These are phyloP conservation scores for Eristalinus aeneus DNA, from an alignment of 2,888 invertebrate genomes.

Conservation along the genomic window DNA sequence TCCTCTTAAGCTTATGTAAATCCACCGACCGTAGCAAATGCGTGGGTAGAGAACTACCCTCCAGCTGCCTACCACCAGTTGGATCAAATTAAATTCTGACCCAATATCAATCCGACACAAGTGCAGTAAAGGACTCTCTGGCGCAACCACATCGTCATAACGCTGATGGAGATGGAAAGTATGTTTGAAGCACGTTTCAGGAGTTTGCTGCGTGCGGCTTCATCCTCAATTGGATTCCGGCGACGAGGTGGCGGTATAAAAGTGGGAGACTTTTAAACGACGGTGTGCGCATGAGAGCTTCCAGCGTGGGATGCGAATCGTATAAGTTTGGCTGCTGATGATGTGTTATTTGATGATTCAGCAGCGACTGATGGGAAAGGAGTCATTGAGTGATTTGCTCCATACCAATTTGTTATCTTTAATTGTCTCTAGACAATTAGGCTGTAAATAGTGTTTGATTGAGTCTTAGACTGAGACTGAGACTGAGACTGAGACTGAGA, in stretches of 20 bases:
- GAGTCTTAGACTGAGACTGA: conserved; percentile 2
- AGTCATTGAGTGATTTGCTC: not conserved
- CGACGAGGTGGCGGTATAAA: not conserved
- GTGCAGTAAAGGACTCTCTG: conserved; percentile 40
- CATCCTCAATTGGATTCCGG: conserved; percentile 5
- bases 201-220: conserved; percentile 6
- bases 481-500: conserved; percentile 9
- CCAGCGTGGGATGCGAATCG: not conserved
- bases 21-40: not conserved
- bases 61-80: conserved; percentile 19
- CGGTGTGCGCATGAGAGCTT: conserved; percentile 18
- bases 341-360: not conserved
- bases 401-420: not conserved
- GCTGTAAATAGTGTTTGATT: not conserved
- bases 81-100: conserved; percentile 61
- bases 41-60: not conserved
- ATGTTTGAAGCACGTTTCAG: conserved; percentile 30
- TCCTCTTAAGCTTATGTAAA: not conserved
- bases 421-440: not conserved
- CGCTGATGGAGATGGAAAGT: conserved; percentile 32
- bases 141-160: conserved; percentile 25
- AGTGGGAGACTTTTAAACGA: conserved; percentile 12
- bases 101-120: conserved; percentile 49
- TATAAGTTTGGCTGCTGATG: not conserved
- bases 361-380: not conserved